Conservation (phyloP, 2,888 invertebrate genomes). For the Heliconius aoede region DNA sequence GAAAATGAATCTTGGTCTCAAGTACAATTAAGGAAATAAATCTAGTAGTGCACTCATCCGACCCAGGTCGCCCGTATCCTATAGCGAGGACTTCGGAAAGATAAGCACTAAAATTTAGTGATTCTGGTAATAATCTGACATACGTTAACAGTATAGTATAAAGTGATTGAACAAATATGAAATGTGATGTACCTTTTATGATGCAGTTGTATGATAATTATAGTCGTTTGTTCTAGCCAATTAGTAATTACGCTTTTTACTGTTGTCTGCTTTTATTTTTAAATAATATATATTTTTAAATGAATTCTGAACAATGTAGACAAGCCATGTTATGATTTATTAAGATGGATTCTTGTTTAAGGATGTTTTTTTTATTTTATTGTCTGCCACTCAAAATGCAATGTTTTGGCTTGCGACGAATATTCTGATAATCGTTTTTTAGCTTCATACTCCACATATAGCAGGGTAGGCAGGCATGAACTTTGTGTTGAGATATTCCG, state of each 20-base stretch:
- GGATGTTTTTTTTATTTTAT: too few species aligned
- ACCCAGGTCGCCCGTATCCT: too few species aligned
- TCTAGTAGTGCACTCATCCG: too few species aligned
- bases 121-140: neutral
- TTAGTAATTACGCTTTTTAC: conserved; percentile 4
- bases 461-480: neutral
- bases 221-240: neutral
- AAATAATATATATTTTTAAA: neutral
- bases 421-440: too few species aligned
- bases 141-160: neutral
- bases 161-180: neutral
- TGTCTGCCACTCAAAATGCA: too few species aligned
- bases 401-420: too few species aligned
- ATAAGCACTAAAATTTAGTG: neutral
- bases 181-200: conserved; percentile 14
- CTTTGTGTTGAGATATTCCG: neutral
- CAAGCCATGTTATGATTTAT: neutral
- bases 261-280: neutral
- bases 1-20: too few species aligned
- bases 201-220: conserved; percentile 8
- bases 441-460: too few species aligned
- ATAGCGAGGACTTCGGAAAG: too few species aligned
- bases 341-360: neutral
- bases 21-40: too few species aligned
- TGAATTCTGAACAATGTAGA: neutral